Evolutionary conservation across 2,888 invertebrate genomes (phyloP), one percentile per base, ranked within the genome.

Genomic region (Graphium colonna): DNA sequence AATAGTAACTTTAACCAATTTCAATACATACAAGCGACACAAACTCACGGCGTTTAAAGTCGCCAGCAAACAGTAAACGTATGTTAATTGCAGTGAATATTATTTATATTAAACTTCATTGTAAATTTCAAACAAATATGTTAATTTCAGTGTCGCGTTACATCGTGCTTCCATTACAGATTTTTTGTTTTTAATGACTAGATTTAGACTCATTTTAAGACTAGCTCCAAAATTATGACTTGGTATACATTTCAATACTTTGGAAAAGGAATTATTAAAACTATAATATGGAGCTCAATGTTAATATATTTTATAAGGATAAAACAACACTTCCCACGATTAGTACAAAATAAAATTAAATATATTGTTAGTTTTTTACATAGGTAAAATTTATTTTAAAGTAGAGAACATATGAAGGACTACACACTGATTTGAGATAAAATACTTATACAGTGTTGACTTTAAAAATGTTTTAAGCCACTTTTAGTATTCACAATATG

Each of bases 331-430:
- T 86, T 90, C 82, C 88, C 88, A 82, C 85, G 82, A 89, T 90
- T 90, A 90, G 90, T 90, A 90, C 80, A 90, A 90, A 90, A 90
- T 85, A 87, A 90, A 90, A 89, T 82, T 89, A 87, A 89, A 87
- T 88, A 82, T 88, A 90, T 79, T 87, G 90, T 90, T 90, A 90
- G 90, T 90, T 89, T 87, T 82, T 85, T 86, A 89, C 84, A 88
- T 84, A 90, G 86, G 73, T 81, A 87, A 85, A 85, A 80, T 87
- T 87, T 87, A 84, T 84, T 88, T 85, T 85, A 85, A 90, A 88
- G 84, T 88, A 88, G 82, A 89, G 85, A 86, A 88, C 86, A 83
- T 85, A 87, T 86, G 86, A 88, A 89, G 85, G 82, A 82, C 87
- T 90, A 90, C 88, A 89, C 87, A 87, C 86, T 86, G 85, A 88